Evolutionary conservation across 1,140 invertebrate genomes (phyloP).

Genomic region (Radopholus similis): DNA sequence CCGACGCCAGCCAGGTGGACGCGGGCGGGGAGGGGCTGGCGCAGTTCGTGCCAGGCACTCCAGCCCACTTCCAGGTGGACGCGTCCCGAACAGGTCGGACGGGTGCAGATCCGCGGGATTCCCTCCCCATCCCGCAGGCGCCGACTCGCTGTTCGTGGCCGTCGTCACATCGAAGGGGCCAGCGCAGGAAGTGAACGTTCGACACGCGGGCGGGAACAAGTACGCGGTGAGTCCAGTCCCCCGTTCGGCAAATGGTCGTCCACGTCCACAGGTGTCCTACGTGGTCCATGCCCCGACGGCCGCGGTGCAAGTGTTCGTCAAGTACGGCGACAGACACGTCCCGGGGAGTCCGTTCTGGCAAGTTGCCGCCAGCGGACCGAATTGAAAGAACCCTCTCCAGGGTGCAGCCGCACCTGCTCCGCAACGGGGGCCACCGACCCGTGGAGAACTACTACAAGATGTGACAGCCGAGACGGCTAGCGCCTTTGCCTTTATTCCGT

Average conservation of each 20-base stretch:
- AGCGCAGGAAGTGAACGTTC: constrained; percentile 88
- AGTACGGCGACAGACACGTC: not conserved
- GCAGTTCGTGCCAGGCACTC: constrained; percentile 31
- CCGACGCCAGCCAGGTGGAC: not conserved
- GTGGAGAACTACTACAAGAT: too few species aligned
- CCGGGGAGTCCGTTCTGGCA: not conserved
- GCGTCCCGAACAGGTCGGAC: constrained; percentile 66
- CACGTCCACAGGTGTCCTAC: not conserved
- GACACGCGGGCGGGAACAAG: constrained; percentile 66
- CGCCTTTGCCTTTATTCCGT: too few species aligned
- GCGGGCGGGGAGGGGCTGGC: constrained; percentile 9
- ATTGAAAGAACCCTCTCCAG: too few species aligned
- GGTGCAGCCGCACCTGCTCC: too few species aligned
- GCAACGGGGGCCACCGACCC: too few species aligned
- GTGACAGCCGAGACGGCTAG: too few species aligned
- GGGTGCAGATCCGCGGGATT: not conserved
- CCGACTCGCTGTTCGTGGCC: constrained; percentile 86
- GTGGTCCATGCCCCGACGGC: not conserved
- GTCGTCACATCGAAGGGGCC: constrained; percentile 89
- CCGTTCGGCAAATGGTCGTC: not conserved
- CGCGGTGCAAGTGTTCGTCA: not conserved
- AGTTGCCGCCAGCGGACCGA: too few species aligned
- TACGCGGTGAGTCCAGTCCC: not conserved
- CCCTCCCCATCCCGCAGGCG: constrained; percentile 6
- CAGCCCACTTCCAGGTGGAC: constrained; percentile 27